Base-by-base conservation (phyloP, 2,888 invertebrate species). In the Graphium colonna region DNA sequence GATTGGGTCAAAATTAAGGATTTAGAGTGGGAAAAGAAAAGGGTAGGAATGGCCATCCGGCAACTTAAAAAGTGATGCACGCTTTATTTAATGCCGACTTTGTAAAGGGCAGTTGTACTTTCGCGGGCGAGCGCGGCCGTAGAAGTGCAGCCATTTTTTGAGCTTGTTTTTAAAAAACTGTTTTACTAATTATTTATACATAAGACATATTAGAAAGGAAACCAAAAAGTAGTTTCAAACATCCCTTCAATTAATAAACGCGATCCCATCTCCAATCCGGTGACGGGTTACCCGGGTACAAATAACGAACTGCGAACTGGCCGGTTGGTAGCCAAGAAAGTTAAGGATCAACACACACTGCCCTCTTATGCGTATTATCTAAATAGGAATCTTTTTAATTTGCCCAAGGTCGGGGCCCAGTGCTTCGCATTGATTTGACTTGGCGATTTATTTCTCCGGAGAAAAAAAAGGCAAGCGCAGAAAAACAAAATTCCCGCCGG, bases 381-480 rank as follows among this genome's bases (percentile, higher is more conserved):
- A 54, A 54, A 54, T 54, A 54, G 54, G 54, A 54, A 54, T 54
- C 54, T 54, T 54, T 54, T 54, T 54, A 54, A 54, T 54, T 54
- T 54, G 48, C 54, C 54, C 54, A 54, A 54, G 54, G 54, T 54
- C 54, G 49, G 12, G 49, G 44, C 31, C 44, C 54, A 54, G 40
- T 50, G 54, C 49, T 50, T 56, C 58, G 54, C 57, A 60, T 61
- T 63, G 61, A 63, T 61, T 60, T 56, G 56, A 59, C 52, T 40
- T 54, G 60, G 58, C 56, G 56, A 63, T 62, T 65, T 63, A 64
- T 65, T 63, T 57, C 61, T 57, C 54, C 55, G 47, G 53, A 51
- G 36, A 50, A 55, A 55, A 57, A 62, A 63, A 65, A 33, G 10
- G n/a, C 3, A 33, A 2, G n/a, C 3, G 36, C 12, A 12, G 36